Conservation (phyloP, 2,113 vertebrate genomes). For the Meriones unguiculatus region DNA sequence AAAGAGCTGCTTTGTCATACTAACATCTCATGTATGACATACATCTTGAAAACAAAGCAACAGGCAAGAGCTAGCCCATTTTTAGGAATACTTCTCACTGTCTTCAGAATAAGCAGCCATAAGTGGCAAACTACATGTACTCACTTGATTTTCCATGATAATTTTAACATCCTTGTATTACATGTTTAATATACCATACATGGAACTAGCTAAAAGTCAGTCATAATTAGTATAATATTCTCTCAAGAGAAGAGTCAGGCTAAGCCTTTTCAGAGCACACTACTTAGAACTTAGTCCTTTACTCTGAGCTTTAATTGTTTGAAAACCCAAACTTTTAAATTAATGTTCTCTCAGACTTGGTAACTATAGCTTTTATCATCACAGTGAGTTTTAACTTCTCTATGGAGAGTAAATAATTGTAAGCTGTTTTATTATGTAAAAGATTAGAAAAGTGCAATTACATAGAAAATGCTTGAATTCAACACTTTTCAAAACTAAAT, state of each 20-base stretch:
- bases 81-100: not conserved
- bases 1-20: not conserved
- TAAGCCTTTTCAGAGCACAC: not conserved
- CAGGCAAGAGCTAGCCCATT: not conserved
- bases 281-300: not conserved
- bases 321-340: not conserved
- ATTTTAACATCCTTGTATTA: not conserved
- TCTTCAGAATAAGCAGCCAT: not conserved
- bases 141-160: not conserved
- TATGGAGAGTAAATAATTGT: not conserved
- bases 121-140: slow-evolving; percentile 26
- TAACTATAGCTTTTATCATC: not conserved
- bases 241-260: not conserved
- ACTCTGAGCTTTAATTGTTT: not conserved
- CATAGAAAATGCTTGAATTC: not conserved
- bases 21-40: not conserved
- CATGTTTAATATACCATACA: not conserved
- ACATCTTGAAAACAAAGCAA: slow-evolving; percentile 50
- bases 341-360: not conserved
- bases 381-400: not conserved
- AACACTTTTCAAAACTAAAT: not conserved
- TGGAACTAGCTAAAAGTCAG: not conserved
- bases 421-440: not conserved
- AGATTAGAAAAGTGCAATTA: not conserved
- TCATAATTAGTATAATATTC: not conserved